Percentiles rank a stretch among this genome's conserved stretches.
These are phyloP conservation scores for Drosophila nr. fundita DNA, from an alignment of 2,888 invertebrate species.

Conservation along the genomic window DNA sequence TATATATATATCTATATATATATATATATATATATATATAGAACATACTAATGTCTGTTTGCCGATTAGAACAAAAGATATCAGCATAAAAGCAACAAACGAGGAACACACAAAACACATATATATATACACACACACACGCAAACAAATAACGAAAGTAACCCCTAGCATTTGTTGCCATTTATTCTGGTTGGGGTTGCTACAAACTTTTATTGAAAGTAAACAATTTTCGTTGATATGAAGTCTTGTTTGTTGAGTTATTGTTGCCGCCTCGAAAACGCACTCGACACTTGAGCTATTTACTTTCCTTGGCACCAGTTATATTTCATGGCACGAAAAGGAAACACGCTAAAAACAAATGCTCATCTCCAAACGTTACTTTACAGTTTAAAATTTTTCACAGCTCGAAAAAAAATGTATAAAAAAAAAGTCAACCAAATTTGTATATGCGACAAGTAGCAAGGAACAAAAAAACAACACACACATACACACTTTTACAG, in stretches of 20 bases:
- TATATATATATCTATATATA: neutral
- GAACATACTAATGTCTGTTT: constrained; percentile 6
- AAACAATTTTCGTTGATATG: constrained; percentile 48
- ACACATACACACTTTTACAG: constrained; percentile 15
- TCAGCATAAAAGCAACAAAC: constrained; percentile 32
- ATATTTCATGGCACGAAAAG: neutral
- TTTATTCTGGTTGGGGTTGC: constrained; percentile 58
- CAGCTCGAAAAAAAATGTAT: constrained; percentile 28
- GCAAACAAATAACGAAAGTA: constrained; percentile 38
- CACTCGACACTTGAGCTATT: neutral
- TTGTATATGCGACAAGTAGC: constrained; percentile 13
- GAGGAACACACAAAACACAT: constrained; percentile 12
- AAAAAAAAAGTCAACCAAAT: constrained; percentile 13
- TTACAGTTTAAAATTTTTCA: constrained; percentile 24
- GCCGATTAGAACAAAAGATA: constrained; percentile 34
- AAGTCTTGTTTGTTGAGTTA: constrained; percentile 23
- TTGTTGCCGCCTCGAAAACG: constrained; percentile 23
- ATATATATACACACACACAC: constrained; percentile 18
- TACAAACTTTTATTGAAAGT: constrained; percentile 48
- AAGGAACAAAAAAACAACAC: constrained; percentile 6
- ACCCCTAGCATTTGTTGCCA: constrained; percentile 51
- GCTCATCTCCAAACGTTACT: neutral
- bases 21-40: neutral
- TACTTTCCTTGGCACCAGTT: neutral
- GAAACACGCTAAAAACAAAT: constrained; percentile 41